phyloP scores from a whole-genome alignment of 1,140 invertebrate species.

The Galendromus occidentalis region DNA sequence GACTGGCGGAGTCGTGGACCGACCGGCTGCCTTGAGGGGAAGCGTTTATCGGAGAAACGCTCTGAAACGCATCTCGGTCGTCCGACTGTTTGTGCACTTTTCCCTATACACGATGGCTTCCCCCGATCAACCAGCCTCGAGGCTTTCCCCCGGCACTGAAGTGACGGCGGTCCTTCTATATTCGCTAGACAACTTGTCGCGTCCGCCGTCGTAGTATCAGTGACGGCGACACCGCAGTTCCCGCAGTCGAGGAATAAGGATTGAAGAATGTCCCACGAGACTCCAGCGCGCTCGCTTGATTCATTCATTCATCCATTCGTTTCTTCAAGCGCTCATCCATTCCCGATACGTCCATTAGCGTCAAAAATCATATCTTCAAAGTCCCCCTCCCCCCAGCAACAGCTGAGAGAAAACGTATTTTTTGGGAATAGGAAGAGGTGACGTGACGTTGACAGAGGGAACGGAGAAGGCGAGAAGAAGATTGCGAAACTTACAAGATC shows the following conservation, averaged over 20 bases:
- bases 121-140: neutral
- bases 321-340: too few relatives aligned
- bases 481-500: too few relatives aligned
- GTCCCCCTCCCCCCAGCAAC: too few relatives aligned
- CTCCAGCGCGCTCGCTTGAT: too few relatives aligned
- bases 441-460: too few relatives aligned
- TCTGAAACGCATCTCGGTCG: neutral
- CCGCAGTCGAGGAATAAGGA: neutral
- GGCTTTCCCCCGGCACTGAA: neutral
- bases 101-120: neutral
- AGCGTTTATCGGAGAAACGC: conserved; percentile 1
- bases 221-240: neutral
- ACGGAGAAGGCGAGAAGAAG: too few relatives aligned
- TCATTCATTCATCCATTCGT: too few relatives aligned
- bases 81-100: neutral
- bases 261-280: too few relatives aligned
- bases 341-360: too few relatives aligned
- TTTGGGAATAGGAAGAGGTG: too few relatives aligned
- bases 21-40: neutral
- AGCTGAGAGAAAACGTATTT: too few relatives aligned
- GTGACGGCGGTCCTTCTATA: neutral
- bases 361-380: too few relatives aligned
- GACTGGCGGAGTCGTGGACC: neutral
- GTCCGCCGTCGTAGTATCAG: neutral
- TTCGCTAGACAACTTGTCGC: neutral